Evolutionary conservation across 1,140 invertebrate genomes (phyloP).

Genomic region (Laupala kohalensis): DNA sequence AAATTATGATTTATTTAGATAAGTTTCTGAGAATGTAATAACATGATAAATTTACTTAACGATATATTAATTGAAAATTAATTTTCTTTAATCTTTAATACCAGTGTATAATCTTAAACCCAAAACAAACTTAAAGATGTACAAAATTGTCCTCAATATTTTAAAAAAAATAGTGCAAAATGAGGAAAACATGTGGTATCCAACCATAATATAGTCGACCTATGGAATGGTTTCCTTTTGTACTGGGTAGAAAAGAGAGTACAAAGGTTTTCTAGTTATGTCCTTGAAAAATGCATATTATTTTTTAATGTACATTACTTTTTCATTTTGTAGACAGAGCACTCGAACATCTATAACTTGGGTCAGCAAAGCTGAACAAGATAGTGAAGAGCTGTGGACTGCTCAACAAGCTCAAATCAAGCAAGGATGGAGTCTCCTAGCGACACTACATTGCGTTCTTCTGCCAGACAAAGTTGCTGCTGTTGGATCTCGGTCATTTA

Average conservation of each 20-base stretch:
- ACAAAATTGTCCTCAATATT: too few relatives aligned
- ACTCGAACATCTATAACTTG: constrained; percentile 13
- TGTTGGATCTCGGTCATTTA: constrained; percentile 65
- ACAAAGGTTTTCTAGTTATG: not conserved
- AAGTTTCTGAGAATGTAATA: too few relatives aligned
- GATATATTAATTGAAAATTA: too few relatives aligned
- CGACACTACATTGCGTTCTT: constrained; percentile 90
- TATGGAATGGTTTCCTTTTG: too few relatives aligned
- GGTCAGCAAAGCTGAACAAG: constrained; percentile 46
- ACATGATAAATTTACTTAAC: too few relatives aligned
- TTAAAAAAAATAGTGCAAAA: too few relatives aligned
- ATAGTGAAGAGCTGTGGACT: constrained; percentile 64
- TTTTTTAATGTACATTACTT: not conserved
- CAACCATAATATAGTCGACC: too few relatives aligned
- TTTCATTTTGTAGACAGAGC: constrained; percentile 18
- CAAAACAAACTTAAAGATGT: too few relatives aligned
- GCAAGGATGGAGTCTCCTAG: constrained; percentile 91
- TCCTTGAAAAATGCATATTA: not conserved
- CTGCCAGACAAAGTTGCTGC: constrained; percentile 74
- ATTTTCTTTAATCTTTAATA: too few relatives aligned
- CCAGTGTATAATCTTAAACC: too few relatives aligned
- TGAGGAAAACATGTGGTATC: too few relatives aligned
- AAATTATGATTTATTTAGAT: too few relatives aligned
- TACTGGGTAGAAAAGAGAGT: not conserved
- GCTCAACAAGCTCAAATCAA: constrained; percentile 84